Conservation (phyloP, 2,888 invertebrate genomes). For the Bombylius discolor region DNA sequence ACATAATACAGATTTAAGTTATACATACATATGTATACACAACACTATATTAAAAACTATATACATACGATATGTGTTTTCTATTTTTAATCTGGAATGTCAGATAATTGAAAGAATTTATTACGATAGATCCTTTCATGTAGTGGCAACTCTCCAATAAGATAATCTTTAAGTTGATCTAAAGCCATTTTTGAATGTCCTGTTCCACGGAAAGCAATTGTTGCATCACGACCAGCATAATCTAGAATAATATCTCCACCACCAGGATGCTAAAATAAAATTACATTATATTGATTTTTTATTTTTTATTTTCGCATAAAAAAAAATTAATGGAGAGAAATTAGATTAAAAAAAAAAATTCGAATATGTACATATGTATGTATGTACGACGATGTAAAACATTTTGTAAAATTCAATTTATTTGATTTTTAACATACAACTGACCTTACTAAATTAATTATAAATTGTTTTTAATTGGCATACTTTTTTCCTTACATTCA, state of each 20-base stretch:
- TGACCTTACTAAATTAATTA: too few relatives aligned
- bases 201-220: constrained; percentile 64
- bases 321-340: not conserved
- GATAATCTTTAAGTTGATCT: constrained; percentile 51
- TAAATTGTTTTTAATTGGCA: too few relatives aligned
- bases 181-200: constrained; percentile 60
- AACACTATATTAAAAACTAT: too few relatives aligned
- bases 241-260: constrained; percentile 71
- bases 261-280: constrained; percentile 58
- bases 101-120: constrained; percentile 17
- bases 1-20: too few relatives aligned
- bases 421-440: too few relatives aligned
- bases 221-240: constrained; percentile 74
- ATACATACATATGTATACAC: too few relatives aligned
- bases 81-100: constrained; percentile 26
- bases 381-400: not conserved
- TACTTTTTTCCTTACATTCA: too few relatives aligned
- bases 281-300: too few relatives aligned
- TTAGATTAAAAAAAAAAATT: not conserved
- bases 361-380: not conserved
- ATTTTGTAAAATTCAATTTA: too few relatives aligned
- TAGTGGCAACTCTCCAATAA: constrained; percentile 62
- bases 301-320: not conserved
- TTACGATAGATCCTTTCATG: constrained; percentile 58
- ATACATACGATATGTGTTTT: too few relatives aligned